Evolutionary conservation across 1,140 invertebrate species (phyloP), one percentile per base, ranked within the genome.

Genomic region (Rhopalosiphum padi): DNA sequence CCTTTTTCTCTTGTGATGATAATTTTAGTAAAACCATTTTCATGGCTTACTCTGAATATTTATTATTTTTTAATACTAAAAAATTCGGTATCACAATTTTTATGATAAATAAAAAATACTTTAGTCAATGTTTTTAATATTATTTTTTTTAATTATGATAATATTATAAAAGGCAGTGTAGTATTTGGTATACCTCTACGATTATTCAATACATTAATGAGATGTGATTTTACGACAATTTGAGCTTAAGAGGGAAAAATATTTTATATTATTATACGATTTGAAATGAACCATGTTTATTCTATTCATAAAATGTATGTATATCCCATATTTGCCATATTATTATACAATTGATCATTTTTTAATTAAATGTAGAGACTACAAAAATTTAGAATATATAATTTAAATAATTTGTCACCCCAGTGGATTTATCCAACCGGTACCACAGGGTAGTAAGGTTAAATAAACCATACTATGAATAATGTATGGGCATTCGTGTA

Each of bases 321-420:
- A 35, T n/a, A 77, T 77, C n/a, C 15, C n/a, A 77, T 77, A 77
- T 7, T 21, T 6, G 5, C 15, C n/a, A 77, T n/a, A 77, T 7
- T 21, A 35, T 77, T n/a, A 77, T n/a, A 77, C 11, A 68, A 60
- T 15, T 60, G 2, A 68, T n/a, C n/a, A 68, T 68, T 77, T 68
- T n/a, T n/a, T n/a, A 77, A n/a, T 77, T 3, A 77, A 6, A 35
- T 35, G 30, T 4, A 18, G n/a, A n/a, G 15, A 18, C 30, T 77
- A n/a, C 60, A n/a, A 77, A 77, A 77, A 77, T n/a, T 35, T n/a
- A 22, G 60, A 77, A 77, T 15, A n/a, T 30, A n/a, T 77, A n/a
- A 77, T 77, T 77, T 77, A 77, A 77, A 77, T 77, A 77, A 77
- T 77, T 77, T 77, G 30, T 77, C 30, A 77, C 60, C n/a, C n/a